These are phyloP conservation scores for Probosciger aterrimus DNA, from an alignment of 2,113 vertebrate species.

Conservation along the genomic window DNA sequence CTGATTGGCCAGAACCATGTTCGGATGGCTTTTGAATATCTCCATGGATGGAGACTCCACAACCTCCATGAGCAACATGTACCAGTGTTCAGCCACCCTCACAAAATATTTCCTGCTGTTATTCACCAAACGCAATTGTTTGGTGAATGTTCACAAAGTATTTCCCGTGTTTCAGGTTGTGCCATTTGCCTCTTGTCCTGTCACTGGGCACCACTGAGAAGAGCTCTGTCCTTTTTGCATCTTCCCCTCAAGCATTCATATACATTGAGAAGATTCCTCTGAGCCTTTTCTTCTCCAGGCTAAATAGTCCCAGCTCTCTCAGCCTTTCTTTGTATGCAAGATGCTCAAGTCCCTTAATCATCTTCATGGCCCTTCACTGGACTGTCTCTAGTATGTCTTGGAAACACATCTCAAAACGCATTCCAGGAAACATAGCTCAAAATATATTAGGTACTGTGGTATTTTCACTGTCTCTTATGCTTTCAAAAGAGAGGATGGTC, in stretches of 20 bases:
- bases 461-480: background rate
- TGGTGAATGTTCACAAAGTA: background rate
- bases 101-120: background rate
- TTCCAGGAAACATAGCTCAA: background rate
- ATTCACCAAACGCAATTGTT: background rate
- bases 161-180: background rate
- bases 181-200: background rate
- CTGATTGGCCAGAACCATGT: background rate
- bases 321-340: background rate
- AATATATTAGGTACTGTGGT: background rate
- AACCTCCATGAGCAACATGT: background rate
- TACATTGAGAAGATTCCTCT: background rate
- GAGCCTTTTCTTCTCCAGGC: background rate
- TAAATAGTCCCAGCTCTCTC: background rate
- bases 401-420: background rate
- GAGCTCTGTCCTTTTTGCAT: background rate
- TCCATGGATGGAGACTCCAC: background rate
- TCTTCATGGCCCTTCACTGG: background rate
- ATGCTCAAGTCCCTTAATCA: background rate
- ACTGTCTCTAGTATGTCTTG: background rate
- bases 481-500: background rate
- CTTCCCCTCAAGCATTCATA: background rate
- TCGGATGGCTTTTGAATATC: background rate
- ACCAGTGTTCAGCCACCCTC: background rate
- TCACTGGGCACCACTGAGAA: background rate